Conservation (phyloP, 2,888 invertebrate species). For the Alentia gelatinosa region DNA sequence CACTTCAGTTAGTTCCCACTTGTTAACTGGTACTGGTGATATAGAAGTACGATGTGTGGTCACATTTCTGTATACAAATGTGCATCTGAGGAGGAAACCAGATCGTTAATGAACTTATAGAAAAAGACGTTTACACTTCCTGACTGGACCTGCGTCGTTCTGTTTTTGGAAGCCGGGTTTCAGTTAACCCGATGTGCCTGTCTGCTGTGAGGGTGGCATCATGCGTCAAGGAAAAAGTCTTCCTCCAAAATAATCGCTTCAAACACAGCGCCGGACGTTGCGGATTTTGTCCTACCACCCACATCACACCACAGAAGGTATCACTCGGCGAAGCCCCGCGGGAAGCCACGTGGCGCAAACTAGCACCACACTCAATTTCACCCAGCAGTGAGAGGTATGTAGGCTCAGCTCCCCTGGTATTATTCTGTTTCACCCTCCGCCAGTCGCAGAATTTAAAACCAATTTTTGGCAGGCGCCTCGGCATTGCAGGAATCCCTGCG, state of each 20-base stretch:
- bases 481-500: not conserved
- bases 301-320: conserved; percentile 29
- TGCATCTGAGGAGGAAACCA: no score
- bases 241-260: conserved; percentile 22
- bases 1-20: no score
- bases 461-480: conserved; percentile 34
- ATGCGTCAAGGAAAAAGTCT: not conserved
- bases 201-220: not conserved
- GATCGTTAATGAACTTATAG: no score
- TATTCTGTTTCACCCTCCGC: conserved; percentile 36
- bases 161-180: no score
- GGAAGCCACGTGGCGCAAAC: not conserved
- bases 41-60: no score
- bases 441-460: conserved; percentile 46
- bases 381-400: conserved; percentile 8
- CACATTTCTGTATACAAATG: no score
- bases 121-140: no score
- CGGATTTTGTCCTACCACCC: not conserved
- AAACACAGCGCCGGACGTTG: not conserved
- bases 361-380: conserved; percentile 37
- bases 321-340: not conserved
- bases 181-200: not conserved
- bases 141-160: no score
- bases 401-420: conserved; percentile 10
- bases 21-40: no score